Percentiles rank a stretch among this genome's conserved stretches.
These are phyloP conservation scores for Drosophila saltans DNA, from an alignment of 1,140 invertebrate genomes.

Conservation along the genomic window DNA sequence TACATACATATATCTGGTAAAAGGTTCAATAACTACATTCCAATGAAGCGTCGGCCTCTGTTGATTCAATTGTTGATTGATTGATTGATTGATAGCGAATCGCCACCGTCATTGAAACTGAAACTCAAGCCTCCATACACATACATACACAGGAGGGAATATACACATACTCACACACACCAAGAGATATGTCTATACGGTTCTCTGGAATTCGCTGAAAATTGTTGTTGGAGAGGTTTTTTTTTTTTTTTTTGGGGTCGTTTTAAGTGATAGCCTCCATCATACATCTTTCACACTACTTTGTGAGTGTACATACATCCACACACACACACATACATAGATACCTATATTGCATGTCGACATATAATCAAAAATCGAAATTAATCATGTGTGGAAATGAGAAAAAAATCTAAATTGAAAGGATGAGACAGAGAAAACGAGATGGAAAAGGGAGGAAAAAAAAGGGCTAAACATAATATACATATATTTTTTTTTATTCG, in stretches of 20 bases:
- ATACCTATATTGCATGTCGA: constrained; percentile 51
- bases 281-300: not conserved
- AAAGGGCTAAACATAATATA: not conserved
- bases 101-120: constrained; percentile 38
- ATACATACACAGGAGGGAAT: not conserved
- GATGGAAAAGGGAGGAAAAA: not conserved
- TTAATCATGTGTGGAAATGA: constrained; percentile 49
- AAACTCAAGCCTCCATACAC: constrained; percentile 27
- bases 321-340: not conserved
- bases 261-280: constrained; percentile 9
- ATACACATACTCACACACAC: not conserved
- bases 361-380: constrained; percentile 60
- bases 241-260: constrained; percentile 5
- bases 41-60: constrained; percentile 33
- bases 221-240: not conserved
- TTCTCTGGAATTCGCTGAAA: constrained; percentile 7
- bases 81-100: constrained; percentile 66
- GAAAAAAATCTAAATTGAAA: not conserved
- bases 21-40: constrained; percentile 19
- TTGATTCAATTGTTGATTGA: constrained; percentile 58
- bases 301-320: not conserved
- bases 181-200: not conserved
- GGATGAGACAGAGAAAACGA: not conserved
- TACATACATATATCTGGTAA: not conserved
- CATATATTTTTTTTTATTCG: not conserved